These are phyloP conservation scores for Crocallis elinguaria DNA, from an alignment of 2,888 invertebrate species.

Conservation along the genomic window DNA sequence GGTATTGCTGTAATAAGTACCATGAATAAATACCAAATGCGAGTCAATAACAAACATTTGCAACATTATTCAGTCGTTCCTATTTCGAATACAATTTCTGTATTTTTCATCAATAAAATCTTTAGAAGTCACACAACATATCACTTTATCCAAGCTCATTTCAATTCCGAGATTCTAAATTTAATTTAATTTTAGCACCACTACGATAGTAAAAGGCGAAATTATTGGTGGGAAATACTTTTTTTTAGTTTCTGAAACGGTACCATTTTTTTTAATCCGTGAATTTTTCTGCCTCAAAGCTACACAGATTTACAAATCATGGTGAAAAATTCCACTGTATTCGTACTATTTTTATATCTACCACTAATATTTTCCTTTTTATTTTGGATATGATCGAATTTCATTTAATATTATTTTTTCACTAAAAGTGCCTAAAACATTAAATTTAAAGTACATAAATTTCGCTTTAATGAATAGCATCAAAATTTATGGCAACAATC, in stretches of 20 bases:
- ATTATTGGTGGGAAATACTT: constrained; percentile 51
- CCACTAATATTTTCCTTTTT: too few species aligned
- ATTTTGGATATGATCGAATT: too few species aligned
- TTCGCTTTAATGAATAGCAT: not conserved
- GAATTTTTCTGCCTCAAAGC: not conserved
- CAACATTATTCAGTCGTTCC: constrained; percentile 32
- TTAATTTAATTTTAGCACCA: constrained; percentile 48
- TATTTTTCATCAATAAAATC: constrained; percentile 11
- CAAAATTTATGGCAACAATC: constrained; percentile 4
- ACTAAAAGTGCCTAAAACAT: not conserved
- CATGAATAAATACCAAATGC: constrained; percentile 22
- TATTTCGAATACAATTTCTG: constrained; percentile 11
- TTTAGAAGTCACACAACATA: constrained; percentile 22
- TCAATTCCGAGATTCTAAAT: constrained; percentile 30
- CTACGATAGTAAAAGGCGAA: constrained; percentile 45
- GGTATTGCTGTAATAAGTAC: constrained; percentile 5
- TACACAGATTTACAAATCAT: too few species aligned
- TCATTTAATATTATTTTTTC: too few species aligned
- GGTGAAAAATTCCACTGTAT: too few species aligned
- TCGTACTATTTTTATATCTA: too few species aligned
- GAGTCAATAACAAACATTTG: constrained; percentile 15
- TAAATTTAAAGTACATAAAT: not conserved
- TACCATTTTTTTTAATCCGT: not conserved
- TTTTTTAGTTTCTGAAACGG: not conserved
- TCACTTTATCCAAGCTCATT: constrained; percentile 33